Evolutionary conservation across 2,113 vertebrate species (phyloP).

Genomic region (Sialia sialis): DNA sequence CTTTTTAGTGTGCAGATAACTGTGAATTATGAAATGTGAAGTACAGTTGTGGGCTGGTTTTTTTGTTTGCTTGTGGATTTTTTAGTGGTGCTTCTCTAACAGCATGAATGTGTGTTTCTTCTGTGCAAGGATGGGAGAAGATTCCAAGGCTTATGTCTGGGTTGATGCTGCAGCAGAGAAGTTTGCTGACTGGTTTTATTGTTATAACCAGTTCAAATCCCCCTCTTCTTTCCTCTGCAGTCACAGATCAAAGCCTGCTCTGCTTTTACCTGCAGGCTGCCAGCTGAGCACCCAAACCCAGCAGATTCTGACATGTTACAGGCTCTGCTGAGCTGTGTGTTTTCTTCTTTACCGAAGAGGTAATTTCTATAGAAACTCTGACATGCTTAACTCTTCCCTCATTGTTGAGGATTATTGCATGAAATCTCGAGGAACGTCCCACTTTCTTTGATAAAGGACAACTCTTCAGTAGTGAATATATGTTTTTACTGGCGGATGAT

Average conservation of each 20-base stretch:
- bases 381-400: background rate
- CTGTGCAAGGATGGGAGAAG: background rate
- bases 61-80: background rate
- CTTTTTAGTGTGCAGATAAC: background rate
- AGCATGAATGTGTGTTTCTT: background rate
- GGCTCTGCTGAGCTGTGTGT: background rate
- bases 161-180: background rate
- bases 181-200: background rate
- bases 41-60: too few relatives aligned
- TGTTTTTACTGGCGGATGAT: background rate
- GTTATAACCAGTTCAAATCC: background rate
- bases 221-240: background rate
- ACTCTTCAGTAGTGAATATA: background rate
- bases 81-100: background rate
- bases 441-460: background rate
- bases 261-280: background rate
- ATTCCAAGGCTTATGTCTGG: background rate
- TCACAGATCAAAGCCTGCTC: background rate
- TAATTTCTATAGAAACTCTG: background rate
- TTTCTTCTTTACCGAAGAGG: background rate
- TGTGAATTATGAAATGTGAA: background rate
- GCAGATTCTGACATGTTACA: fast-evolving
- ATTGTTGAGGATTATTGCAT: background rate
- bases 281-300: background rate
- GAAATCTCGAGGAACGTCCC: background rate